Evolutionary conservation across 2,113 vertebrate genomes (phyloP).

Genomic region (Oceanodroma tethys): DNA sequence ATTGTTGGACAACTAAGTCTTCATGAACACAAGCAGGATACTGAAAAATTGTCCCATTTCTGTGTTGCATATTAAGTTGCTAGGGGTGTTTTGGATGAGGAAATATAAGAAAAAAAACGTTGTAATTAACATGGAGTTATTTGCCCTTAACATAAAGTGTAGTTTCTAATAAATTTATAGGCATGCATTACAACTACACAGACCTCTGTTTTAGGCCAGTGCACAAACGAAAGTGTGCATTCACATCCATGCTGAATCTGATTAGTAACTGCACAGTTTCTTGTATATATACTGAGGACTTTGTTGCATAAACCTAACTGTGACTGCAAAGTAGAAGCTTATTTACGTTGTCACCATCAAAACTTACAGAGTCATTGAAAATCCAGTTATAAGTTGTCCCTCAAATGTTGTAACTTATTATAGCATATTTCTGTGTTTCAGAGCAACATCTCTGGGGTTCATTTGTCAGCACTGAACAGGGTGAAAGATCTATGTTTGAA

Average conservation of each 20-base stretch:
- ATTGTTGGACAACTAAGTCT: not conserved
- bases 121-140: not conserved
- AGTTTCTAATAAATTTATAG: not conserved
- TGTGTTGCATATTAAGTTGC: not conserved
- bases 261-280: not conserved
- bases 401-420: not conserved
- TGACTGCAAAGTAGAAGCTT: not conserved
- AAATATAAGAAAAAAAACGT: not conserved
- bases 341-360: not conserved
- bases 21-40: not conserved
- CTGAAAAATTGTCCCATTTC: not conserved
- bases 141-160: not conserved
- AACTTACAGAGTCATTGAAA: not conserved
- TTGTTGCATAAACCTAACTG: not conserved
- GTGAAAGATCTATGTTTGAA: not conserved
- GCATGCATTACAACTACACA: not conserved
- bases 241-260: not conserved
- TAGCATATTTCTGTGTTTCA: not conserved
- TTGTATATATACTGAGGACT: not conserved
- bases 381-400: not conserved
- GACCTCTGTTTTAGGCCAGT: not conserved
- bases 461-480: not conserved
- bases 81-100: not conserved
- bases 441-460: not conserved
- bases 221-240: not conserved